Conservation (phyloP, 2,113 vertebrate genomes). For the Seriola aureovittata region DNA sequence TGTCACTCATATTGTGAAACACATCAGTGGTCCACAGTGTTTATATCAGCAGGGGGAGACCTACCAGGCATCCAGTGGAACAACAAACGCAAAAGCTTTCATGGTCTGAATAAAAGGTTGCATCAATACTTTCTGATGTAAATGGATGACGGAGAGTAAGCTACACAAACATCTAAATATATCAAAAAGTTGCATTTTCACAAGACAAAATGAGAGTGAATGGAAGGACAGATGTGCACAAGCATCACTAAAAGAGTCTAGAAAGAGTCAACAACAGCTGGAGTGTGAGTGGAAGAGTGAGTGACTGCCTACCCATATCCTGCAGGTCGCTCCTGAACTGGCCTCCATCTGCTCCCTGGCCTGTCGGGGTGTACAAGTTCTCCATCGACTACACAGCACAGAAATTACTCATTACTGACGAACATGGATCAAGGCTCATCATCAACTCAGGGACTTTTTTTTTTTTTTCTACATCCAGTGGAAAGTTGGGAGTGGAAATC, state of each 20-base stretch:
- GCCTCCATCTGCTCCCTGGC: constrained; percentile 77
- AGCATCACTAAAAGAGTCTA: background rate
- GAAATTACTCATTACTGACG: constrained; percentile 17
- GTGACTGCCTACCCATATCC: constrained; percentile 74
- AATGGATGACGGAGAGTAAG: background rate
- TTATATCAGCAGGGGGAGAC: constrained; percentile 21
- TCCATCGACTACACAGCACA: constrained; percentile 89
- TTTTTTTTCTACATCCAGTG: background rate
- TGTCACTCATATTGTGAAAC: background rate
- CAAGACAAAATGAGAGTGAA: background rate
- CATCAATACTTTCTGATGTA: background rate
- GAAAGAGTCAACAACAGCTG: background rate
- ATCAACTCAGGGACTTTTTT: background rate
- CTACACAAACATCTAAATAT: background rate
- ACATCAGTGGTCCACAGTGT: background rate
- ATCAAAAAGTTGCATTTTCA: background rate
- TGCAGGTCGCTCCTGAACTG: constrained; percentile 75
- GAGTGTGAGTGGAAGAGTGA: background rate
- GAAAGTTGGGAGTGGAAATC: background rate
- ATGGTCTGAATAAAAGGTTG: fast-evolving
- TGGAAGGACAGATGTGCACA: background rate
- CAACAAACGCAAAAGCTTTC: background rate
- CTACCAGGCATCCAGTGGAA: background rate
- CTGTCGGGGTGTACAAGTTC: constrained; percentile 86
- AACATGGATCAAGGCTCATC: background rate